Evolutionary conservation across 2,113 vertebrate genomes (phyloP).

Genomic region (Ariopsis seemanni): DNA sequence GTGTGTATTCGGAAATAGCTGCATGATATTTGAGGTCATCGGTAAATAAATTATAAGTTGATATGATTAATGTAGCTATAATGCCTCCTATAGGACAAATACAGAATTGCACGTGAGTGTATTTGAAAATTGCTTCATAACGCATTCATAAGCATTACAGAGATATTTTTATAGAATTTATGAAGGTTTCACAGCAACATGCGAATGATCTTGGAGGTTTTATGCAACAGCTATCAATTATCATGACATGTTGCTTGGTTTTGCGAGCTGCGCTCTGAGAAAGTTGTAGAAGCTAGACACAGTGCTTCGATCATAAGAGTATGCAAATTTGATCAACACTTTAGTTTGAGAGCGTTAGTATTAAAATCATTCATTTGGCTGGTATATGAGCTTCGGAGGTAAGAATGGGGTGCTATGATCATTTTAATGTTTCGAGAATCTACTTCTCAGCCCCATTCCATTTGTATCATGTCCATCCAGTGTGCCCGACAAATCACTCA

Average conservation of each 20-base stretch:
- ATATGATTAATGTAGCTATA: not conserved
- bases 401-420: not conserved
- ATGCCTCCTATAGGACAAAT: conserved; percentile 31
- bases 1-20: not conserved
- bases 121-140: not conserved
- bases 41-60: not conserved
- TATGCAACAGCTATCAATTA: not conserved
- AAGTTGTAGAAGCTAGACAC: not conserved
- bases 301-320: too few relatives aligned
- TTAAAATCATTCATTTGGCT: not conserved
- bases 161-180: not conserved
- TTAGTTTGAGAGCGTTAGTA: not conserved
- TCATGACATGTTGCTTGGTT: not conserved
- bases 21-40: not conserved
- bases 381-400: not conserved
- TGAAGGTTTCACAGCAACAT: not conserved
- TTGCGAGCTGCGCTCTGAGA: not conserved
- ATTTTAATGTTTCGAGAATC: not conserved
- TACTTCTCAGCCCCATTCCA: not conserved
- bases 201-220: not conserved
- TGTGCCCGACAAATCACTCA: not conserved
- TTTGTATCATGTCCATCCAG: not conserved
- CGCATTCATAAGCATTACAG: not conserved
- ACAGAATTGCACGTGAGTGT: conserved; percentile 11
- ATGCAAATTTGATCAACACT: not conserved